Conservation (phyloP, 1,140 invertebrate genomes). For the Drosophila kurseongensis region DNA sequence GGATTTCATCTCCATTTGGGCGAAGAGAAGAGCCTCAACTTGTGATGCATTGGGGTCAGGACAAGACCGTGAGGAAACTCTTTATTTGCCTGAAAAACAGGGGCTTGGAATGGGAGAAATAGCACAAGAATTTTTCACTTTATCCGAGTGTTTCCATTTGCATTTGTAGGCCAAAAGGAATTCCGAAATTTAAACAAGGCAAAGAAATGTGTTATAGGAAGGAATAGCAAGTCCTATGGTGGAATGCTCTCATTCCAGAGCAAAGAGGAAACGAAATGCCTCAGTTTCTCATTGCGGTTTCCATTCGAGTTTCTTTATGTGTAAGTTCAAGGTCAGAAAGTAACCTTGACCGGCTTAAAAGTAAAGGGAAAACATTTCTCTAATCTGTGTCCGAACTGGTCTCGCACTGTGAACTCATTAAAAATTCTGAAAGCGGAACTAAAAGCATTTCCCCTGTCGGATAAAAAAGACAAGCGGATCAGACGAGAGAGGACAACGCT, state of each 20-base stretch:
- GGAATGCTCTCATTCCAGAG: constrained; percentile 1
- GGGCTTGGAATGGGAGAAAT: constrained; percentile 13
- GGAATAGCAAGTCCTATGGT: background rate
- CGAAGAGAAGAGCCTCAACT: constrained; percentile 22
- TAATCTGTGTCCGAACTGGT: constrained; percentile 22
- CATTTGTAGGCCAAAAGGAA: constrained; percentile 38
- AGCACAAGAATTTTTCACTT: constrained; percentile 20
- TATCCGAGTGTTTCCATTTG: constrained; percentile 41
- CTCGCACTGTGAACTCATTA: constrained; percentile 35
- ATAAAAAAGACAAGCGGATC: constrained; percentile 1
- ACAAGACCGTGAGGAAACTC: constrained; percentile 19
- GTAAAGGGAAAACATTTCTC: constrained; percentile 14
- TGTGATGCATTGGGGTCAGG: constrained; percentile 63
- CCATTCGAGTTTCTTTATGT: constrained; percentile 18
- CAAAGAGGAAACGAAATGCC: background rate
- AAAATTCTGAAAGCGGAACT: constrained; percentile 29
- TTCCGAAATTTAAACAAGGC: constrained; percentile 13
- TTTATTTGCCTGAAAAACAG: constrained; percentile 9
- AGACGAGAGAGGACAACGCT: background rate
- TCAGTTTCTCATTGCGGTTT: background rate
- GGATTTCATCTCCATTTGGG: constrained; percentile 21
- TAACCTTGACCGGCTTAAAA: constrained; percentile 33
- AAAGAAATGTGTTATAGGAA: constrained; percentile 12
- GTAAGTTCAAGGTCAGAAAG: constrained; percentile 39
- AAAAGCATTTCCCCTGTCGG: constrained; percentile 30